Evolutionary conservation across 2,888 invertebrate genomes (phyloP).

Genomic region (Agrochola lota): DNA sequence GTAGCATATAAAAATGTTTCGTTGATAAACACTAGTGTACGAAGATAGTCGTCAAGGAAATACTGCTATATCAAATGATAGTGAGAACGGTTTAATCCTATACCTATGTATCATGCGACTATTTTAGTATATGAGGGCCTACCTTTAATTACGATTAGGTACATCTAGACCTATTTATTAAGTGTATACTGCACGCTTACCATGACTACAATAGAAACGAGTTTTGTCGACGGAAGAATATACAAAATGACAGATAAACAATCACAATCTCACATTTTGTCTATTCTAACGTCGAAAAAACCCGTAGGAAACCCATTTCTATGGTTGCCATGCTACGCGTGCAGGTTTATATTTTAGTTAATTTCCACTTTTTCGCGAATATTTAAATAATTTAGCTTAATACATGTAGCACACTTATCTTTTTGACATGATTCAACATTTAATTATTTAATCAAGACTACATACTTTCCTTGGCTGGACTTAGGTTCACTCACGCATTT

Average conservation of each 20-base stretch:
- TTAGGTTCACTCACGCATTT: background rate
- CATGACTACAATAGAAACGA: too few relatives aligned
- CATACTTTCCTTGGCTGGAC: background rate
- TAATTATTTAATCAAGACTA: background rate
- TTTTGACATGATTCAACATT: background rate
- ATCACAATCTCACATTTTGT: too few relatives aligned
- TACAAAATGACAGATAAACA: too few relatives aligned
- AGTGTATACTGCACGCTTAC: background rate
- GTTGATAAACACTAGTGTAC: conserved; percentile 48
- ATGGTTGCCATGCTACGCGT: too few relatives aligned
- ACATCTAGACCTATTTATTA: background rate
- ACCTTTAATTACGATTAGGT: conserved; percentile 20
- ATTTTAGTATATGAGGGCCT: conserved; percentile 6
- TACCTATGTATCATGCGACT: conserved; percentile 17
- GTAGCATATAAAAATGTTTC: conserved; percentile 53
- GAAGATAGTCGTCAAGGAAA: conserved; percentile 65
- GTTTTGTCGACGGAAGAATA: too few relatives aligned
- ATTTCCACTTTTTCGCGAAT: background rate
- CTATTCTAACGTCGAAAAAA: too few relatives aligned
- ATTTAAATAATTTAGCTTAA: conserved; percentile 7
- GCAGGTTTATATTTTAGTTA: background rate
- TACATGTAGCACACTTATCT: conserved; percentile 1
- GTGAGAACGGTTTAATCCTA: conserved; percentile 17
- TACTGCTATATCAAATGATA: conserved; percentile 40
- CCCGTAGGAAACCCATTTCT: too few relatives aligned